phyloP scores from a whole-genome alignment of 2,888 invertebrate genomes.

The Pterostichus madidus region DNA sequence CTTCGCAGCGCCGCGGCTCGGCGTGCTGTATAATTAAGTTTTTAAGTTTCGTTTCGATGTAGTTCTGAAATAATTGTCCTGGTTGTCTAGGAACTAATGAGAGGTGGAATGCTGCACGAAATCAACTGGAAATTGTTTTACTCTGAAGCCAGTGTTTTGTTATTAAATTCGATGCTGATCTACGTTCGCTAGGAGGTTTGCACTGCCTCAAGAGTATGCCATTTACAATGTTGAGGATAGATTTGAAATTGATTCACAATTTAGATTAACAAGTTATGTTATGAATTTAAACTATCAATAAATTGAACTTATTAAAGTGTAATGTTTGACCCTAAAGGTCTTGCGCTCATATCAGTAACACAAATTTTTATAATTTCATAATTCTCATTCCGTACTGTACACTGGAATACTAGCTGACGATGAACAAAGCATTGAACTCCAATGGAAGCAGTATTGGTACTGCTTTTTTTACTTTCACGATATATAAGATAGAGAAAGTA shows the following conservation, averaged over 20 bases:
- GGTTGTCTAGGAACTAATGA: slow-evolving; percentile 39
- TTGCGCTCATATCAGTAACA: not conserved
- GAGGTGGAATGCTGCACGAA: slow-evolving; percentile 20
- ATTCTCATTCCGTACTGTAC: not conserved
- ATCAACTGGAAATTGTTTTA: not conserved
- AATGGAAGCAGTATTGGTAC: too few species aligned
- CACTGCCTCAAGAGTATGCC: not conserved
- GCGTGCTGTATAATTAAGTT: slow-evolving; percentile 57
- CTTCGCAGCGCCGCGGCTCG: not conserved
- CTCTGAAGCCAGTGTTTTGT: slow-evolving; percentile 3
- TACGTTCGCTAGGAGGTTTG: not conserved
- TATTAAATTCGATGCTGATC: slow-evolving; percentile 33
- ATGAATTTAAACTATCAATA: slow-evolving; percentile 48
- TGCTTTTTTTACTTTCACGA: too few species aligned
- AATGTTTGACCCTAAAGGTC: slow-evolving; percentile 41
- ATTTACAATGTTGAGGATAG: not conserved
- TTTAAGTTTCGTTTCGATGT: slow-evolving; percentile 53
- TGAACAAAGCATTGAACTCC: too few species aligned
- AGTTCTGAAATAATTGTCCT: slow-evolving; percentile 53
- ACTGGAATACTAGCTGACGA: too few species aligned
- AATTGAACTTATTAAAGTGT: slow-evolving; percentile 34
- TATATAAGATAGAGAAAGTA: too few species aligned
- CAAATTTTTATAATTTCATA: slow-evolving; percentile 34
- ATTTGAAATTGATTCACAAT: not conserved
- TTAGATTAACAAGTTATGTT: slow-evolving; percentile 13